Evolutionary conservation across 2,113 vertebrate species (phyloP).

Genomic region (Vulpes ferrilata): DNA sequence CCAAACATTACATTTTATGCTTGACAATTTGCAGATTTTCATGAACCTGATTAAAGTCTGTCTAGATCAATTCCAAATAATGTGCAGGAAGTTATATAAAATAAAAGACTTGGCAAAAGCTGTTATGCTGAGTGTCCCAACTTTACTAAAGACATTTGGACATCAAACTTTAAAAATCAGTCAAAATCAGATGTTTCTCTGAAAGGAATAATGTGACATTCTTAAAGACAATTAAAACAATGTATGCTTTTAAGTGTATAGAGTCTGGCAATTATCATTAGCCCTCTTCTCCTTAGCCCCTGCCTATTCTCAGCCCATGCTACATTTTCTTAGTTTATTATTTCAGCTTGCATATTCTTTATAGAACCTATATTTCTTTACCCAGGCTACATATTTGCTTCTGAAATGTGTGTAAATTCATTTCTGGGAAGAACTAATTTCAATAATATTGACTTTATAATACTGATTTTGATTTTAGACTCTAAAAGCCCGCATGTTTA

Average conservation of each 20-base stretch:
- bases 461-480: not conserved
- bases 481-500: not conserved
- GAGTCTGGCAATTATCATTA: not conserved
- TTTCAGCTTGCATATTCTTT: not conserved
- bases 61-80: constrained; percentile 50
- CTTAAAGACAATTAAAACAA: constrained; percentile 13
- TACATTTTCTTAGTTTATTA: not conserved
- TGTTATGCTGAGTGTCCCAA: not conserved
- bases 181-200: constrained; percentile 27
- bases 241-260: not conserved
- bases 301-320: not conserved
- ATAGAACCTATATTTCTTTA: not conserved
- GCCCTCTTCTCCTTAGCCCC: not conserved
- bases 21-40: constrained; percentile 36
- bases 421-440: not conserved
- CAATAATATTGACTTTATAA: not conserved
- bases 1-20: constrained; percentile 45
- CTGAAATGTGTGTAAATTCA: not conserved
- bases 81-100: not conserved
- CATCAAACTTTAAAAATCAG: not conserved
- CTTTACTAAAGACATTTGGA: not conserved
- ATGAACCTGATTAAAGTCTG: constrained; percentile 46
- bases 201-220: not conserved
- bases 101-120: constrained; percentile 22
- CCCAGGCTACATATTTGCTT: not conserved